phyloP scores from a whole-genome alignment of 2,888 invertebrate species.

The Bugulina stolonifera region DNA sequence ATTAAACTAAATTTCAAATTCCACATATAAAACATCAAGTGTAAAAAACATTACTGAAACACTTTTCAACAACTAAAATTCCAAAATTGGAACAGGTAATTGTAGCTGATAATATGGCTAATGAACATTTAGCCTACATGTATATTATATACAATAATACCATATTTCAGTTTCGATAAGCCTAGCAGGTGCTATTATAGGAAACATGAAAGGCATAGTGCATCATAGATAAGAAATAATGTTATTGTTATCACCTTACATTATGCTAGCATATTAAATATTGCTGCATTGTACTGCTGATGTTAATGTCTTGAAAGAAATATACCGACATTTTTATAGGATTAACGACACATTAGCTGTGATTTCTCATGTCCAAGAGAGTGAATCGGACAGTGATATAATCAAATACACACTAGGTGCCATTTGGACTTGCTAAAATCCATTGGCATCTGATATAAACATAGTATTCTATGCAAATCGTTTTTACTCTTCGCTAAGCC shows the following conservation, averaged over 20 bases:
- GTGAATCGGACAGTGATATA: too few species aligned
- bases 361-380: too few species aligned
- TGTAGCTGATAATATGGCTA: conserved; percentile 23
- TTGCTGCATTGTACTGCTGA: neutral
- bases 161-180: neutral
- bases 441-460: neutral
- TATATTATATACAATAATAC: conserved; percentile 11
- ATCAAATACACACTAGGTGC: neutral
- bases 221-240: conserved; percentile 22
- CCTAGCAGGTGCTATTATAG: conserved; percentile 18
- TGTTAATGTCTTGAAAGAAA: conserved; percentile 13
- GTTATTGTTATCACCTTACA: conserved; percentile 12
- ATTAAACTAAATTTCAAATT: too few species aligned
- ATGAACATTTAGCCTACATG: neutral
- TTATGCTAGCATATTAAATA: conserved; percentile 18
- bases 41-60: too few species aligned
- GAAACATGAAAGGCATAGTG: conserved; percentile 24
- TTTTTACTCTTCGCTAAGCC: neutral
- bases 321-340: neutral
- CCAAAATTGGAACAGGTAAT: too few species aligned
- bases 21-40: too few species aligned
- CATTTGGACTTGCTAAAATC: neutral
- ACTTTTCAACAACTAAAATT: too few species aligned
- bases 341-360: too few species aligned
- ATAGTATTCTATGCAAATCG: neutral